phyloP scores from a whole-genome alignment of 2,113 vertebrate species.

The Potamarius usumacintae region DNA sequence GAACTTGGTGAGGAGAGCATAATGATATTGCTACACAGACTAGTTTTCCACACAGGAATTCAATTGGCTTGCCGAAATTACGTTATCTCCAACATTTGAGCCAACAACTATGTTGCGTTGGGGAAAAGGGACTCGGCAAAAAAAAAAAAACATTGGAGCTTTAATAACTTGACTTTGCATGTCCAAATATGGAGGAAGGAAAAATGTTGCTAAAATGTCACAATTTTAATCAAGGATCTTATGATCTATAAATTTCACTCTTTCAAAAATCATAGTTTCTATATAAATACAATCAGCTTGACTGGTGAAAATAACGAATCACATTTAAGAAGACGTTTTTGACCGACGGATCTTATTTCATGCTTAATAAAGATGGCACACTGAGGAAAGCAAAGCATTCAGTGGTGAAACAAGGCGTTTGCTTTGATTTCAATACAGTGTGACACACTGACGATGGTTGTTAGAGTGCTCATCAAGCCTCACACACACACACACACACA shows the following conservation, averaged over 20 bases:
- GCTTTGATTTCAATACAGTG: conserved; percentile 23
- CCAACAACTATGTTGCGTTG: no score
- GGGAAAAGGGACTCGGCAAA: background rate
- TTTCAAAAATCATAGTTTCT: background rate
- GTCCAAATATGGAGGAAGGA: no score
- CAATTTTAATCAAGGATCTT: background rate
- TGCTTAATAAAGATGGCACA: background rate
- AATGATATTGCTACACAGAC: background rate
- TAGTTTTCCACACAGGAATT: background rate
- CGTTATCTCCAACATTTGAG: background rate
- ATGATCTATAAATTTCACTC: background rate
- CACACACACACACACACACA: conserved; percentile 6
- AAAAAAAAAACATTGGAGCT: background rate
- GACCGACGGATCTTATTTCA: conserved; percentile 1
- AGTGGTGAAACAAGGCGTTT: background rate
- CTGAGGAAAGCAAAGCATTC: background rate
- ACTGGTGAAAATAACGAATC: background rate
- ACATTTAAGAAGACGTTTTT: background rate
- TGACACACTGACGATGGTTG: conserved; percentile 16
- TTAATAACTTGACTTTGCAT: background rate
- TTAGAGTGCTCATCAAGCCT: conserved; percentile 22
- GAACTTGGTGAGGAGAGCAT: background rate
- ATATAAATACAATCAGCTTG: background rate
- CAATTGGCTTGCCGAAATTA: background rate
- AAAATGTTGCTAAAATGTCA: background rate